Base-by-base conservation (phyloP, 1,140 invertebrate species). In the Panagrolaimus sp. region DNA sequence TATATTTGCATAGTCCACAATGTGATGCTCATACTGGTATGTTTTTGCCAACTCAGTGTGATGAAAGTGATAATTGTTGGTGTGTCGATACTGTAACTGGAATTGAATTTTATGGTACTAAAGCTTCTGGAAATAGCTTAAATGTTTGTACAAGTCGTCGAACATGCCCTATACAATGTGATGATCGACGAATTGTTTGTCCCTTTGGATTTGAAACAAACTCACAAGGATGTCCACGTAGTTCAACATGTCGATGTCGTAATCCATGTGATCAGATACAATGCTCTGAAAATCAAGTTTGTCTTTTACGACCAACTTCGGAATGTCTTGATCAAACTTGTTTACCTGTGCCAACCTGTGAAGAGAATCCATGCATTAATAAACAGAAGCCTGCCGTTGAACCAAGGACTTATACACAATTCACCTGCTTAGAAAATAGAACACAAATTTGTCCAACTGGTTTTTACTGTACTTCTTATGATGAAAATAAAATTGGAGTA, bases 161-260 rank as follows among this genome's bases (percentile, higher is more conserved):
- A 71, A 23, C 16, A 31, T 79, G 78, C 45, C 42, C 74, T 1
- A 68, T 77, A 25, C 27, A 72, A 43, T 77, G 75, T 62, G 51
- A 65, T 27, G 69, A 66, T 43, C 27, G 63, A 23, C 11, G 25
- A 23, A 73, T 51, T 27, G 13, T 11, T 9, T 79, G 78, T 67
- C 76, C 76, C 13, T 79, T 79, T 53, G 78, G 78, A 1, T 43
- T 81, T 13, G 68, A 78, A 16, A 38, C 70, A 14, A 73, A 80
- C 65, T 44, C 64, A 27, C 48, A 78, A 51, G 78, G 78, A n/a
- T 79, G 78, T 69, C 76, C 78, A 20, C 25, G 48, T 45, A 66
- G 53, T 44, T 76, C 73, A 31, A 66, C 81, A 42, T 79, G 78
- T 63, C 65, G 69, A 31, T 79, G 78, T 51, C 45, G 63, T 25